These are phyloP conservation scores for Sarotherodon lohbergeri DNA, from an alignment of 2,113 vertebrate species.

Conservation along the genomic window DNA sequence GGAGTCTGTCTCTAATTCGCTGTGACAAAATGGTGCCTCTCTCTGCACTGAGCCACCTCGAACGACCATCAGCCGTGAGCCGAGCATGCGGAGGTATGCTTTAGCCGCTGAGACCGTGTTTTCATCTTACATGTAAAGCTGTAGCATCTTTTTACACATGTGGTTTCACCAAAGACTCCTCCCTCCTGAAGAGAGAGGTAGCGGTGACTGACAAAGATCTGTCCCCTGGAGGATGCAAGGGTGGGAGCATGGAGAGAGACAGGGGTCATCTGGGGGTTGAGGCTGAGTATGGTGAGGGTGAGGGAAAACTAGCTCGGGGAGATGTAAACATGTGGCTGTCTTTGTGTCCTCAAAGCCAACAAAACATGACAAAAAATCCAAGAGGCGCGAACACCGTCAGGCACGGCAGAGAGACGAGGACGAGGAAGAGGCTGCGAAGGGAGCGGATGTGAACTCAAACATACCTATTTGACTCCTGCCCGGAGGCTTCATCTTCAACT, in stretches of 20 bases:
- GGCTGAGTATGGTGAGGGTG: not conserved
- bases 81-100: not conserved
- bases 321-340: not conserved
- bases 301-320: not conserved
- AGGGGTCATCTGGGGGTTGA: not conserved
- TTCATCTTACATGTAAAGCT: not conserved
- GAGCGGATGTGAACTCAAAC: not conserved
- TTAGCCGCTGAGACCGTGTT: not conserved
- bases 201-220: not conserved
- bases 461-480: conserved; percentile 70
- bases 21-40: conserved; percentile 36
- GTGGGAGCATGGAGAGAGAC: not conserved
- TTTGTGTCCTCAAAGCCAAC: not conserved
- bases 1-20: not conserved
- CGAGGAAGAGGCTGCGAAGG: not conserved
- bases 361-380: not conserved
- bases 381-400: not conserved
- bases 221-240: conserved; percentile 10
- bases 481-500: conserved; percentile 65
- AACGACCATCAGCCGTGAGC: not conserved
- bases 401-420: not conserved
- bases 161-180: not conserved
- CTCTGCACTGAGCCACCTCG: not conserved
- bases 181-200: not conserved
- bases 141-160: not conserved